Evolutionary conservation across 35 echinoderm and acorn worm genomes (phyloP).

Genomic region (Diadema setosum): DNA sequence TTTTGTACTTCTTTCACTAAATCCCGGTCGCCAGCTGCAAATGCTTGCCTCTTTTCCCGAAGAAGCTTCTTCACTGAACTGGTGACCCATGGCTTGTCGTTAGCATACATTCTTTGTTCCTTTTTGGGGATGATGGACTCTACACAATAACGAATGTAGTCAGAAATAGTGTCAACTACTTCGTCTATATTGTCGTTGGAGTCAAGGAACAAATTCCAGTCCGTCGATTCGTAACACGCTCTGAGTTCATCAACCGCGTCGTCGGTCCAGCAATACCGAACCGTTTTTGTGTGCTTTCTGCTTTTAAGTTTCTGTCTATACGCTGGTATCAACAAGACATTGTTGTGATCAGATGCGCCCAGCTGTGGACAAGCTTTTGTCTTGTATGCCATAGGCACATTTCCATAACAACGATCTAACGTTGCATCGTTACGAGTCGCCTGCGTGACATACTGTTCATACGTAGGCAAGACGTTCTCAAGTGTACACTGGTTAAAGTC

Average conservation of each 20-base stretch:
- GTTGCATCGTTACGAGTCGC: background rate
- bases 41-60: background rate
- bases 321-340: background rate
- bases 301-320: slow-evolving; percentile 22
- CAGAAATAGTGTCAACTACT: background rate
- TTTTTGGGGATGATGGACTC: background rate
- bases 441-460: no score
- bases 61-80: background rate
- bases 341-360: slow-evolving; percentile 33
- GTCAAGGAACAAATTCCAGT: background rate
- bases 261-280: background rate
- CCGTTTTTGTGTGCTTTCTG: background rate
- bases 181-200: background rate
- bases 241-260: slow-evolving; percentile 1
- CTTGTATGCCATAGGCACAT: slow-evolving; percentile 16
- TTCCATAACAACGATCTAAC: slow-evolving; percentile 40
- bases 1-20: background rate
- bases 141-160: background rate
- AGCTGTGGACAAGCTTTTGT: slow-evolving; percentile 14
- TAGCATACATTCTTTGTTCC: background rate
- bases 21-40: background rate
- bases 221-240: background rate
- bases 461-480: no score
- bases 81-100: background rate
- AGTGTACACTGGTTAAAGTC: no score